These are phyloP conservation scores for Tetragonula clypearis DNA, from an alignment of 1,140 invertebrate species.

Conservation along the genomic window DNA sequence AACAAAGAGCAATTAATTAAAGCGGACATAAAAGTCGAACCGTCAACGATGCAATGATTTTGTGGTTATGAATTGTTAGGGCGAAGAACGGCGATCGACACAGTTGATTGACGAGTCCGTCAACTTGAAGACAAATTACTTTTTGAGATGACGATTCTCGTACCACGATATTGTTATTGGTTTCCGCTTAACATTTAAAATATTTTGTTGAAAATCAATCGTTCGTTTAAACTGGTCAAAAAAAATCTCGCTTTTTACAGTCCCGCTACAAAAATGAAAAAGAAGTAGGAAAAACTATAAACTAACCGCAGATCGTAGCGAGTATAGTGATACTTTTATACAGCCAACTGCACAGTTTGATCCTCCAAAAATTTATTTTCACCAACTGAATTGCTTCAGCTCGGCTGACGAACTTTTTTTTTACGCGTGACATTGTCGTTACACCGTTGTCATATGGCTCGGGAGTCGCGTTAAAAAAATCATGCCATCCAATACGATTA, in stretches of 20 bases:
- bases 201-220: too few species aligned
- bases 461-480: conserved; percentile 18
- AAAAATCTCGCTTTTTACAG: not conserved
- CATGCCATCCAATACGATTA: not conserved
- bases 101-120: not conserved
- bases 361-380: not conserved
- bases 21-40: conserved; percentile 59
- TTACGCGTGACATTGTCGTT: conserved; percentile 29
- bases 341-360: not conserved
- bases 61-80: conserved; percentile 58
- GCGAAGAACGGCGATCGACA: not conserved
- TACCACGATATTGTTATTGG: not conserved
- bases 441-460: conserved; percentile 2
- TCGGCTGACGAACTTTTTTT: not conserved
- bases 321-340: not conserved
- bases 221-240: not conserved
- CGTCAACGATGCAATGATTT: conserved; percentile 44
- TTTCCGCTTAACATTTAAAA: not conserved
- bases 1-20: conserved; percentile 65
- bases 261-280: not conserved
- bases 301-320: not conserved
- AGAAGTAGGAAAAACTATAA: not conserved
- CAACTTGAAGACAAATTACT: not conserved
- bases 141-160: not conserved
- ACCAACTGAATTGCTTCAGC: not conserved